A percentile compares a stretch with the other conserved stretches of the same genome.
phyloP scores from a whole-genome alignment of 2,888 invertebrate genomes.

The Nomada fucata region DNA sequence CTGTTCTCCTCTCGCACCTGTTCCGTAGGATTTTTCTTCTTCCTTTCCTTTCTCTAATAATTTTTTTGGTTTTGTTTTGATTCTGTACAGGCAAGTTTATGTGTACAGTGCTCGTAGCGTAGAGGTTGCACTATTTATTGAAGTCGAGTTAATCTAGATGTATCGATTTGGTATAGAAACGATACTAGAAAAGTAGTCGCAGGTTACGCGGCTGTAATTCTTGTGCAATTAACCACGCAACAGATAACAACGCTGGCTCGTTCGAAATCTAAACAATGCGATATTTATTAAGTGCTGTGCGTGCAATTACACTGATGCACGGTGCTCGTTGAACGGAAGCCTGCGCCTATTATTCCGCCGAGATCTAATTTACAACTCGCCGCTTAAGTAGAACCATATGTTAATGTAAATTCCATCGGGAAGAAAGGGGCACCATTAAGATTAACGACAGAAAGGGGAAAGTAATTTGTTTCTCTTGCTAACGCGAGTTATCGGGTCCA shows the following conservation, averaged over 20 bases:
- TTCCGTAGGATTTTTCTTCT: neutral
- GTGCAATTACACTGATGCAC: conserved; percentile 5
- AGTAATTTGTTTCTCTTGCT: conserved; percentile 47
- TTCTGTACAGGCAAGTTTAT: too few species aligned
- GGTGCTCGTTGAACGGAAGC: conserved; percentile 7
- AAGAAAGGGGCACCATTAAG: conserved; percentile 41
- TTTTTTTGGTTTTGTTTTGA: neutral
- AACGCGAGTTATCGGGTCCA: conserved; percentile 2
- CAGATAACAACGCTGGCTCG: conserved; percentile 11
- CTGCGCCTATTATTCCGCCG: conserved; percentile 32
- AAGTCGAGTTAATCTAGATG: too few species aligned
- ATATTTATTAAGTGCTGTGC: conserved; percentile 23
- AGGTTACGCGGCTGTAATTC: too few species aligned
- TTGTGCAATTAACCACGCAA: neutral
- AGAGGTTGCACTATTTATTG: too few species aligned
- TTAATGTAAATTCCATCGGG: conserved; percentile 49
- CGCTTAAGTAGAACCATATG: conserved; percentile 27
- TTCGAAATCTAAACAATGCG: conserved; percentile 13
- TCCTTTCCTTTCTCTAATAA: neutral
- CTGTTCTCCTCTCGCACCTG: conserved; percentile 4
- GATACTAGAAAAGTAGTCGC: neutral
- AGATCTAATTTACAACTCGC: conserved; percentile 41
- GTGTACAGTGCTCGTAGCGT: too few species aligned
- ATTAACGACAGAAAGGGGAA: conserved; percentile 52
- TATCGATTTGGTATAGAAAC: neutral